phyloP scores from a whole-genome alignment of 2,797 vertebrate genomes.

The Balearica regulorum region DNA sequence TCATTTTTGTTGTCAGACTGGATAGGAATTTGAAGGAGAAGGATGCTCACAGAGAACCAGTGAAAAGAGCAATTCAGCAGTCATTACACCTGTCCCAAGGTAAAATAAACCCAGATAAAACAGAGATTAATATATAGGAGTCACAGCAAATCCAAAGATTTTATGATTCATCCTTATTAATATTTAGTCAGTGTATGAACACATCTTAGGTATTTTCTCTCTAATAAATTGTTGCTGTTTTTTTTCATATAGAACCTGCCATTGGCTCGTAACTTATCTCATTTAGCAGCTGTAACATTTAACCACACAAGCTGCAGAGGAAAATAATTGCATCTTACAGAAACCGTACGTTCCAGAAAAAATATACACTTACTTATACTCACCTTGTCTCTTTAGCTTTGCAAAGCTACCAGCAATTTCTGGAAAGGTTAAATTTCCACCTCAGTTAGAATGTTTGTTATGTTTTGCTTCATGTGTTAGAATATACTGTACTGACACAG shows the following conservation, averaged over 20 bases:
- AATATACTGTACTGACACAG: neutral
- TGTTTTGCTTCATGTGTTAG: neutral
- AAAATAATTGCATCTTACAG: constrained; percentile 18
- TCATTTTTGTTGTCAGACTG: neutral
- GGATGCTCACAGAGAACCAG: neutral
- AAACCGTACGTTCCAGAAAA: constrained; percentile 4
- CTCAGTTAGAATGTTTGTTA: neutral
- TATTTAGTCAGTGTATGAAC: neutral
- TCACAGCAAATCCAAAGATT: neutral
- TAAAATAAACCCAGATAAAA: neutral
- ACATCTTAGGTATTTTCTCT: neutral
- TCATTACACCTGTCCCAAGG: neutral
- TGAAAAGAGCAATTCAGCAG: neutral
- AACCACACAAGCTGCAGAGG: constrained; percentile 8
- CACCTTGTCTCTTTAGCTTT: constrained; percentile 23
- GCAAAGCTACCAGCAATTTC: neutral
- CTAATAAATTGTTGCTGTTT: neutral
- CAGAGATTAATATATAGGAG: neutral
- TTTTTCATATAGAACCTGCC: constrained; percentile 3
- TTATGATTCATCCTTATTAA: neutral
- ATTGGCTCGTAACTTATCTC: neutral
- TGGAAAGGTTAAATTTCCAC: neutral
- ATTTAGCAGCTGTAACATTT: constrained; percentile 43
- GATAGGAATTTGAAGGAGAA: constrained; percentile 4
- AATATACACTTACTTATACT: neutral